These are phyloP conservation scores for Knipowitschia caucasica DNA, from an alignment of 2,797 vertebrate species.

Conservation along the genomic window DNA sequence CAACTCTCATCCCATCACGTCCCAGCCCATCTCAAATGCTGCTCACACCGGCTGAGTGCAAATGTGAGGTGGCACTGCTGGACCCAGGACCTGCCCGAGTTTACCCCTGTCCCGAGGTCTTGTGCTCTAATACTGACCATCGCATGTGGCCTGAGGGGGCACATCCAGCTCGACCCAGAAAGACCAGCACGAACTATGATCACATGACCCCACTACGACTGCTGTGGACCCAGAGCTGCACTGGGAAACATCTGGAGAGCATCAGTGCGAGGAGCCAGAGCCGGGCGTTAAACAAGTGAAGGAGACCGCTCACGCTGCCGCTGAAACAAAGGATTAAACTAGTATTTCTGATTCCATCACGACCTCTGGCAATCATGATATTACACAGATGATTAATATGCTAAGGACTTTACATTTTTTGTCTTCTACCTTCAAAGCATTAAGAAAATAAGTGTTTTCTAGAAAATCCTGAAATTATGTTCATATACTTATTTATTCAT, in stretches of 20 bases:
- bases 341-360: too few relatives aligned
- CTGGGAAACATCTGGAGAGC: constrained; percentile 61
- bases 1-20: constrained; percentile 68
- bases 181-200: constrained; percentile 57
- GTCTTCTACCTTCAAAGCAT: too few relatives aligned
- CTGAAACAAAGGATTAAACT: neutral
- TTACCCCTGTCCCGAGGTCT: constrained; percentile 67
- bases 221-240: constrained; percentile 29
- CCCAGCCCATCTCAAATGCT: constrained; percentile 44
- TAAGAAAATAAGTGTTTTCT: too few relatives aligned
- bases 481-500: too few relatives aligned
- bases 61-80: constrained; percentile 73
- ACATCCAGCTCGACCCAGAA: constrained; percentile 69
- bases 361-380: too few relatives aligned
- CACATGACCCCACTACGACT: constrained; percentile 34
- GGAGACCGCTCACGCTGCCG: neutral
- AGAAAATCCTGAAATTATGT: too few relatives aligned
- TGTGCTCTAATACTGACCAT: constrained; percentile 47
- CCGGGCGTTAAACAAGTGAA: constrained; percentile 2
- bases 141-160: constrained; percentile 44
- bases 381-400: too few relatives aligned
- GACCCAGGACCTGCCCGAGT: constrained; percentile 74
- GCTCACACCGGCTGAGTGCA: constrained; percentile 62
- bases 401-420: too few relatives aligned
- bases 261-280: constrained; percentile 25